Base-by-base conservation (phyloP, 2,113 vertebrate species). In the Chaenogobius annularis region DNA sequence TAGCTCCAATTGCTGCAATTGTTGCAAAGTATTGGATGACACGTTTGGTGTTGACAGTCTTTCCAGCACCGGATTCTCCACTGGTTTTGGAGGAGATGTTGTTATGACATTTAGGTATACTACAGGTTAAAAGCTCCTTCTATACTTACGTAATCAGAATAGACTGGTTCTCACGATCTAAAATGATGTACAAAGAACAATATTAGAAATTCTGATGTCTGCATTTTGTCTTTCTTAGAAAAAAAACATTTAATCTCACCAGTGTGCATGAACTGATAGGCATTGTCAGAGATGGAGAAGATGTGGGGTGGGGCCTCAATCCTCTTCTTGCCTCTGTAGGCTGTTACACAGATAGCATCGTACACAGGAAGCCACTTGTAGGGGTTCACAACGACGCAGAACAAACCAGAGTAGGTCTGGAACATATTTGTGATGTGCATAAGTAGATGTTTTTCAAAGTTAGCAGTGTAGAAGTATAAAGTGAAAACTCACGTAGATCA, bases 11-110 rank as follows among this genome's bases (percentile, higher is more conserved):
- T n/a, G 92, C 92, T 79, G 93, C 91, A 92, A 95, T 95, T 91
- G 94, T 95, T 81, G 94, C 94, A 82, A 95, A 96, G 83, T 95
- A 96, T 90, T 95, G 94, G 83, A 95, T 95, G 91, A 95, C 95
- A 80, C 93, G 91, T 67, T 95, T 95, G 0, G 94, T 96, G 75
- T 95, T 95, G 79, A 95, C 95, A 84, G 95, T 95, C 91, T 96
- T 95, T 70, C 94, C 95, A 0, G 94, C 95, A 61, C 95, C 95
- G 0, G 95, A 96, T 95, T 96, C 95, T 94, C 95, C 94, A 0
- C 95, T 96, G 66, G 40, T 59, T 59, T 59, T 23, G 35, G 65
- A 55, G 31, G 6, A 62, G 3, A 1, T 68, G 48, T 61, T n/a
- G 13, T 62, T 40, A 19, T 10, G 12, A 0, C 15, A 12, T 26